Base-by-base conservation (phyloP, 1,140 invertebrate species). In the Brachionus koreanus region DNA sequence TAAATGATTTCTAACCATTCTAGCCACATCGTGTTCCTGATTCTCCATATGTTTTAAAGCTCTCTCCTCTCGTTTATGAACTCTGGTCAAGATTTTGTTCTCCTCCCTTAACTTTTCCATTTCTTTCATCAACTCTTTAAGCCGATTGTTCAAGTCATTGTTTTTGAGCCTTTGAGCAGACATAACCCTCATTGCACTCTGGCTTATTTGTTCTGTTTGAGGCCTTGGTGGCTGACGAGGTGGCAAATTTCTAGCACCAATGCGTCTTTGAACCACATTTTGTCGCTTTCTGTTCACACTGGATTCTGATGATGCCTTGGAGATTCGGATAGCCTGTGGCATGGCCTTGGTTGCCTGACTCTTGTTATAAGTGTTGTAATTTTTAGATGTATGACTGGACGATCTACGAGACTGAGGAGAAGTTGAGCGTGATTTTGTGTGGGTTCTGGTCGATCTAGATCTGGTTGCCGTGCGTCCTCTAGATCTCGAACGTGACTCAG, bases 31-130 rank as follows among this genome's bases (percentile, higher is more conserved):
- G 16, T 61, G 33, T 25, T 79, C 76, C 35, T 79, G 76, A 35
- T 25, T 79, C 13, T 79, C 35, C 10, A 79, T 61, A 23, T 65
- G n/a, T 33, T 79, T 79, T 19, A 79, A 42, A 39, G 76, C 76
- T 39, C 19, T 43, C 43, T 79, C 76, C 29, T 79, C 76, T 13
- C 76, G 46, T 35, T 61, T 61, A n/a, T 79, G 76, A 19, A 79
- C 61, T 12, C 76, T 12, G 0, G 29, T 39, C 5, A 79, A 13
- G 1, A 65, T 4, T 63, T 65, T 57, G 19, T 79, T 79, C 25
- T 79, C 76, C 16, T 79, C 76, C 57, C 57, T 79, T 42, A 79
- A 43, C 57, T 79, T 79, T 43, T 79, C 76, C 16, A 79, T 37
- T 42, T 79, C 76, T 42, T 61, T 79, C n/a, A 19, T 79, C 12